phyloP scores from a whole-genome alignment of 2,797 vertebrate species.

The Malurus leucopterus region DNA sequence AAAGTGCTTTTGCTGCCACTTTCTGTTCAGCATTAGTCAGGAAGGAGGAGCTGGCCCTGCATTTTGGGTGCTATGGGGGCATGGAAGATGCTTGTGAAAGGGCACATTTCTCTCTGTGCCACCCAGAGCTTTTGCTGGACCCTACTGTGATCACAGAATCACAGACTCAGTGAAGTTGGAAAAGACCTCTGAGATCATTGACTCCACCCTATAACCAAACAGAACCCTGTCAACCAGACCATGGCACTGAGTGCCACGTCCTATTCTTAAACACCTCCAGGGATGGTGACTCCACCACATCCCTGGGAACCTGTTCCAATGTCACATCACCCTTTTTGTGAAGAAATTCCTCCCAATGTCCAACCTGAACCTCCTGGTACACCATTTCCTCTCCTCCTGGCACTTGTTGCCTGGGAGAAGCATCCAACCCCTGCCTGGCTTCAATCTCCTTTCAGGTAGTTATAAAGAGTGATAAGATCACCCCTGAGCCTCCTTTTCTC shows the following conservation, averaged over 20 bases:
- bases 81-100: background rate
- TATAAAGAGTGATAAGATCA: background rate
- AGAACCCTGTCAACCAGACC: background rate
- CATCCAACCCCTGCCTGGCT: background rate
- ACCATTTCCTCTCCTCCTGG: background rate
- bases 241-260: background rate
- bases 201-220: background rate
- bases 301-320: background rate
- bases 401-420: background rate
- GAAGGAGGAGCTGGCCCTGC: background rate
- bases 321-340: background rate
- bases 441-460: background rate
- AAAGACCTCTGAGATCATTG: background rate
- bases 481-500: background rate
- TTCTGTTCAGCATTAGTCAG: background rate
- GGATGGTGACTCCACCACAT: background rate
- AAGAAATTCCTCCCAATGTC: background rate
- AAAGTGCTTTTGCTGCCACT: background rate
- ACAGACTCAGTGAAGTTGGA: background rate
- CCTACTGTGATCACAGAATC: background rate
- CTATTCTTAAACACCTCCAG: background rate
- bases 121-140: background rate
- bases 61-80: background rate
- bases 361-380: background rate
- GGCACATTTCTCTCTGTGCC: background rate